These are phyloP conservation scores for Dermolepida albohirtum DNA, from an alignment of 2,888 invertebrate genomes.

Conservation along the genomic window DNA sequence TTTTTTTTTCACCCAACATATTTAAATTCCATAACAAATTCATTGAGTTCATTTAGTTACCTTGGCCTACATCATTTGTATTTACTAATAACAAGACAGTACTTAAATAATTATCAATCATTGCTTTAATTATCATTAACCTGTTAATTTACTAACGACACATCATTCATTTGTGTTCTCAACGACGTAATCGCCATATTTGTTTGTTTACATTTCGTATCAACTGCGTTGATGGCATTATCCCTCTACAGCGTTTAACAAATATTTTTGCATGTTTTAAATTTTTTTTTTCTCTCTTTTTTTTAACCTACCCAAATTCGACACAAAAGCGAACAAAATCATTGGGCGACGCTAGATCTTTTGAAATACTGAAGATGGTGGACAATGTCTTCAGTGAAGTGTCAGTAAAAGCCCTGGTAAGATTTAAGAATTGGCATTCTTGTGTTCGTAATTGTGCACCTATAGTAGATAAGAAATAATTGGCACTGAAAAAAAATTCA, in stretches of 20 bases:
- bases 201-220: slow-evolving; percentile 51
- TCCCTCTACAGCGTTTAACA: background rate
- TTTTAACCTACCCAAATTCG: slow-evolving; percentile 7
- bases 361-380: slow-evolving; percentile 57
- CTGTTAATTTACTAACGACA: slow-evolving; percentile 18
- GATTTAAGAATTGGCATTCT: slow-evolving; percentile 53
- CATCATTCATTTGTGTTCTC: slow-evolving; percentile 1
- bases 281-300: slow-evolving; percentile 5
- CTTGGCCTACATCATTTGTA: too few species aligned
- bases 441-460: slow-evolving; percentile 1
- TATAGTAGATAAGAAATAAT: too few species aligned
- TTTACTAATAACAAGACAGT: too few species aligned
- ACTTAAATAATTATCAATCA: slow-evolving; percentile 11
- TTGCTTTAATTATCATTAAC: slow-evolving; percentile 21
- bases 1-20: too few species aligned
- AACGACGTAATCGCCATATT: slow-evolving; percentile 5
- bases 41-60: too few species aligned
- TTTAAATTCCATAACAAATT: too few species aligned
- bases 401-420: slow-evolving; percentile 74
- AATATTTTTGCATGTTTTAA: slow-evolving; percentile 47
- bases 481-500: too few species aligned
- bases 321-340: slow-evolving; percentile 68
- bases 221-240: slow-evolving; percentile 25
- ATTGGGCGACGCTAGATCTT: slow-evolving; percentile 64
- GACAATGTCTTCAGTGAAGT: slow-evolving; percentile 70